Conservation (phyloP, 2,797 vertebrate species). For the Hypotaenidia philippensis region DNA sequence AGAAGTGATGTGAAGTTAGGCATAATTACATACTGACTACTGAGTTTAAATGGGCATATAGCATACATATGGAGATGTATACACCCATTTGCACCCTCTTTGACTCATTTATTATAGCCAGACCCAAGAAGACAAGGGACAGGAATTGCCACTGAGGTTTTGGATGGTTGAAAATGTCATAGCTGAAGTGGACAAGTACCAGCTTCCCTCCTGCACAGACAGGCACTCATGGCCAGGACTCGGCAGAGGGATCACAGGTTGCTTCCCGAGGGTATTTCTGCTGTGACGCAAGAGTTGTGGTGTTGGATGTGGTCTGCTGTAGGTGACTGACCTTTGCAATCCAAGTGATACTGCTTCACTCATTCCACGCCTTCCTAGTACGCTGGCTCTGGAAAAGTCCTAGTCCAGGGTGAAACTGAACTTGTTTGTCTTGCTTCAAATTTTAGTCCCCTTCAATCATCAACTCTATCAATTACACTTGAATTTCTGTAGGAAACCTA, state of each 20-base stretch:
- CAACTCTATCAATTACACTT: not conserved
- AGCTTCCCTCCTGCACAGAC: not conserved
- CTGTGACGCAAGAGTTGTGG: not conserved
- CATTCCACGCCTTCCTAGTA: not conserved
- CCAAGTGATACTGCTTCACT: not conserved
- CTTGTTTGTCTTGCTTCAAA: not conserved
- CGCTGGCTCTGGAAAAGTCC: not conserved
- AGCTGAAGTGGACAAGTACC: not conserved
- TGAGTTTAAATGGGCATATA: not conserved
- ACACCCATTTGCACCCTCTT: not conserved
- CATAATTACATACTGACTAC: not conserved
- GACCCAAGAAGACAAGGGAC: not conserved
- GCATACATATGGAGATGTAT: not conserved
- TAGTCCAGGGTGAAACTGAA: not conserved
- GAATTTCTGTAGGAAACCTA: not conserved
- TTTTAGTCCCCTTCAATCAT: not conserved
- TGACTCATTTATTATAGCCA: not conserved
- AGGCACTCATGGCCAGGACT: not conserved
- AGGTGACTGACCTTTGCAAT: not conserved
- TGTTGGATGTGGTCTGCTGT: not conserved
- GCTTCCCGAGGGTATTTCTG: not conserved
- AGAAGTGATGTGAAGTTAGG: slow-evolving; percentile 4
- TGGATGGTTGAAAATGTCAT: not conserved
- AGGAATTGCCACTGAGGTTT: not conserved
- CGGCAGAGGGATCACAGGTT: not conserved